Base-by-base conservation (phyloP, 2,113 vertebrate genomes). In the Hepsetus odoe region DNA sequence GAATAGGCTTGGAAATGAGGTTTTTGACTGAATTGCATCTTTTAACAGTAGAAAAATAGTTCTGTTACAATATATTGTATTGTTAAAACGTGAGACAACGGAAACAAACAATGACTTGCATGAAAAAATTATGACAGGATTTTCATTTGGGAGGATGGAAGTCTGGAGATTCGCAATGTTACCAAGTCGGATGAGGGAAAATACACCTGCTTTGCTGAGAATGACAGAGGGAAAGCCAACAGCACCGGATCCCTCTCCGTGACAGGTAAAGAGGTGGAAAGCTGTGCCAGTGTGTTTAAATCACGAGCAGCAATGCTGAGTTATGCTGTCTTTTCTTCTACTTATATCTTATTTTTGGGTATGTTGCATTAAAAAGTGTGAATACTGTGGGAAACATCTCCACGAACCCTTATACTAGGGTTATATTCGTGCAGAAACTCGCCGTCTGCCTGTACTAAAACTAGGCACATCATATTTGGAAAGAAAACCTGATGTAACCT, bases 131-230 rank as follows among this genome's bases (percentile, higher is more conserved):
- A 1, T 13, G 42, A n/a, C 82, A 99, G 98, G 86, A 90, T 97
- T 72, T 94, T 83, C 74, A 95, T 98, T 87, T 96, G 95, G 97
- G 93, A 94, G 77, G 96, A 99, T 0, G 98, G 97, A 5, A 99
- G 95, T 88, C 88, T 99, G 85, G 98, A 98, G 92, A 97, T 99
- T 78, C 91, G 93, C 62, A 96, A 98, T 67, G 87, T 98, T 71
- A 96, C 95, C n/a, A 91, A 87, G 32, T 81, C 91, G 33, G 98
- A 99, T 68, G 94, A 95, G 55, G 98, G 98, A 44, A 88, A 87
- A 74, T 99, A 98, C 72, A 99, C 96, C 0, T 99, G 98, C 85
- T 99, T 98, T 72, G 96, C 95, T 2, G 95, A 96, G 89, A 99
- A 99, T 51, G 92, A 96, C 76, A 87, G 91, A 87, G 98, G 98